These are phyloP conservation scores for Delphinapterus leucas DNA, from an alignment of 2,113 vertebrate genomes.

Conservation along the genomic window DNA sequence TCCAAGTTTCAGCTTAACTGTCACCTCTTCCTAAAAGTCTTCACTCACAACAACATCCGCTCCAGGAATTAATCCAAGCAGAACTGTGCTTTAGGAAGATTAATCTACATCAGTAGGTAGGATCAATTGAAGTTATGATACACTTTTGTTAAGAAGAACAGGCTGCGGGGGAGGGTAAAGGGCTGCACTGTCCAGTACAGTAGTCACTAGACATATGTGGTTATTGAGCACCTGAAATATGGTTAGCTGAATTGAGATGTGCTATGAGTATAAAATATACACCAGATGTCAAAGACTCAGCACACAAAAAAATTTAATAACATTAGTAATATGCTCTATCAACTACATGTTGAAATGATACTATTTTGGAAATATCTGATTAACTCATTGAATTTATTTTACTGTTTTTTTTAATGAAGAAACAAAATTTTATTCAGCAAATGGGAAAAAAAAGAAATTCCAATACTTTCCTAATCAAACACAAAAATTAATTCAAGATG, in stretches of 20 bases:
- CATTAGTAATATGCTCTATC: not conserved
- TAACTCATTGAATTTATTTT: not conserved
- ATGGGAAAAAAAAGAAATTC: not conserved
- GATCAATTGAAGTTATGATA: not conserved
- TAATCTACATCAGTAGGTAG: not conserved
- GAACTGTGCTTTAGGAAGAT: not conserved
- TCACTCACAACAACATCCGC: not conserved
- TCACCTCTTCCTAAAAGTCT: not conserved
- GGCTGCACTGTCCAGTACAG: not conserved
- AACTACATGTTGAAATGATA: not conserved
- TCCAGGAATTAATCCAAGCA: not conserved
- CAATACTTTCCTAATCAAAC: not conserved
- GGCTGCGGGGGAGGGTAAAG: not conserved
- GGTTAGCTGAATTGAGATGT: not conserved
- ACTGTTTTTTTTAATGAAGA: not conserved
- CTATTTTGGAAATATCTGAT: not conserved
- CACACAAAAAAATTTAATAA: not conserved
- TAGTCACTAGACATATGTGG: not conserved
- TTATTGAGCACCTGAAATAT: not conserved
- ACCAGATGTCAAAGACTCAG: not conserved
- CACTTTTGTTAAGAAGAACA: not conserved
- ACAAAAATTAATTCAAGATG: not conserved
- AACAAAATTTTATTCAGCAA: not conserved
- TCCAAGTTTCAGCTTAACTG: not conserved
- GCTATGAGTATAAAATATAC: not conserved